phyloP scores from a whole-genome alignment of 2,888 invertebrate genomes.

The Halocaridina rubra region DNA sequence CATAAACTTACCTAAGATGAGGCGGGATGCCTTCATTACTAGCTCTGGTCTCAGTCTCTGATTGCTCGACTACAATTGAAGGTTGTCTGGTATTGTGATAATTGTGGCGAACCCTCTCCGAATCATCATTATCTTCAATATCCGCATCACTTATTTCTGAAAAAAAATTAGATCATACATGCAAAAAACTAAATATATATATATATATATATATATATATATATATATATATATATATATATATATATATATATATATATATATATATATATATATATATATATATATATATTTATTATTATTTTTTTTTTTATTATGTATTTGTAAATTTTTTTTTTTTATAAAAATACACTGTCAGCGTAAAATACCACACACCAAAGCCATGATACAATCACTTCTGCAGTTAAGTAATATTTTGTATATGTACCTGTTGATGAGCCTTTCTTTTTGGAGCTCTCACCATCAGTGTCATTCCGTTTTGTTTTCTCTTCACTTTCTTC shows the following conservation, averaged over 20 bases:
- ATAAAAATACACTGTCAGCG: too few species aligned
- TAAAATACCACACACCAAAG: too few species aligned
- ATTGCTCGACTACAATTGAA: conserved; percentile 61
- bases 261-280: neutral
- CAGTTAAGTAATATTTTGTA: too few species aligned
- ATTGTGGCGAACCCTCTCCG: conserved; percentile 48
- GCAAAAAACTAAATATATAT: neutral
- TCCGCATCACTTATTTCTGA: conserved; percentile 62
- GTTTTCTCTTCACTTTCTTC: conserved; percentile 29
- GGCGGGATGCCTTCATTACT: conserved; percentile 14
- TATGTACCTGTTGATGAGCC: conserved; percentile 42
- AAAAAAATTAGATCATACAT: neutral
- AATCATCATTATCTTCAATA: conserved; percentile 62
- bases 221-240: neutral
- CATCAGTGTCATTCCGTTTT: conserved; percentile 41
- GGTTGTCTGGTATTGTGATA: conserved; percentile 58
- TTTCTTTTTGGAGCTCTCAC: conserved; percentile 43
- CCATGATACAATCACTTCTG: too few species aligned
- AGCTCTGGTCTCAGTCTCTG: conserved; percentile 34
- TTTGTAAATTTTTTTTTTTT: too few species aligned
- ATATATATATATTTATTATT: neutral
- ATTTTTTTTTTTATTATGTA: too few species aligned
- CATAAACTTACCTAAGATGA: conserved; percentile 33
- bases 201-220: neutral
- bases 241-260: neutral